Conservation (phyloP, 1,140 invertebrate genomes). For the Diachasmimorpha longicaudata region DNA sequence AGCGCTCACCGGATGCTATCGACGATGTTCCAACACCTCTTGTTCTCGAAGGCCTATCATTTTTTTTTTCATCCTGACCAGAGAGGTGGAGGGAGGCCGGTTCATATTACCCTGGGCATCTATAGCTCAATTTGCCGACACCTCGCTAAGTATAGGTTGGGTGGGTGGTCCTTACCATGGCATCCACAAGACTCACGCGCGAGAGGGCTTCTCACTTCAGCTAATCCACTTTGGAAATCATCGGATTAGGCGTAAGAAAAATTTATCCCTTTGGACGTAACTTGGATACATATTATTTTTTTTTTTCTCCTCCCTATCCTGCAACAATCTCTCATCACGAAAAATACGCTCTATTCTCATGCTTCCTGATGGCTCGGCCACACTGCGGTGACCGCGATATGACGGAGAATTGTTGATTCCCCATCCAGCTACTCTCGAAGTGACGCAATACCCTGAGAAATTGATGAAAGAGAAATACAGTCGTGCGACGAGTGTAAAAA, state of each 20-base stretch:
- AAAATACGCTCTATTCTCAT: not conserved
- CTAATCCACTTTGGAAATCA: conserved; percentile 10
- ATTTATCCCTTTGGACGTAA: not conserved
- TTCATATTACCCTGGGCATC: conserved; percentile 55
- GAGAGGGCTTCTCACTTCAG: conserved; percentile 3
- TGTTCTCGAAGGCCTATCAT: not conserved
- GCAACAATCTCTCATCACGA: not conserved
- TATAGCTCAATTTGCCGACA: conserved; percentile 66
- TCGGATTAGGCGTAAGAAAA: not conserved
- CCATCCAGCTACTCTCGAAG: not conserved
- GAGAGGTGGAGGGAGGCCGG: not conserved
- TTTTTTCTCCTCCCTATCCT: not conserved
- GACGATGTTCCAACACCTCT: conserved; percentile 5
- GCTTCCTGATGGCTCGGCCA: not conserved
- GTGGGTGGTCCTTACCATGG: conserved; percentile 57
- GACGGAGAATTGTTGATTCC: not conserved
- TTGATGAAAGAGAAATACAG: too few species aligned
- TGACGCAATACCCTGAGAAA: not conserved
- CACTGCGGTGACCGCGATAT: not conserved
- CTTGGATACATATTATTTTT: too few species aligned
- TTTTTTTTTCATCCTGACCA: not conserved
- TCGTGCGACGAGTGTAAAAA: not conserved
- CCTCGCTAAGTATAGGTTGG: conserved; percentile 64
- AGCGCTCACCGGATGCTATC: conserved; percentile 16
- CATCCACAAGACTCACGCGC: not conserved